phyloP scores from a whole-genome alignment of 2,797 vertebrate genomes.

The Ctenopoma multispine region DNA sequence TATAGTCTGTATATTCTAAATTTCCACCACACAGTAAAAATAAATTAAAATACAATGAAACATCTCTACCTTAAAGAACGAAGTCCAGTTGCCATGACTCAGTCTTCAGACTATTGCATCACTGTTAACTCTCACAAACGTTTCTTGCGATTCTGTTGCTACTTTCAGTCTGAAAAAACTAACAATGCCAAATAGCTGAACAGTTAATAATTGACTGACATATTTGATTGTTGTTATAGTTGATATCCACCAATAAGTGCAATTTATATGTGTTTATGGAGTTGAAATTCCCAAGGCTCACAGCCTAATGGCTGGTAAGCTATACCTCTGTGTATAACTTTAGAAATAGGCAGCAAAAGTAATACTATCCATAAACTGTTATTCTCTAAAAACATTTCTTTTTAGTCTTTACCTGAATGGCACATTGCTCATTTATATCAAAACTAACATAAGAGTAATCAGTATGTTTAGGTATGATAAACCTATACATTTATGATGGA shows the following conservation, averaged over 20 bases:
- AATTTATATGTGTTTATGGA: not conserved
- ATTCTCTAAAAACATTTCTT: not conserved
- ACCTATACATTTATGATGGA: slow-evolving; percentile 47
- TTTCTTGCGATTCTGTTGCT: too few relatives aligned
- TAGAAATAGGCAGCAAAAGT: not conserved
- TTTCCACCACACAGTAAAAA: too few relatives aligned
- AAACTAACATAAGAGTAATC: slow-evolving; percentile 24
- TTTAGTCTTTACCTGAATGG: not conserved
- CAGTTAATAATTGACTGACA: not conserved
- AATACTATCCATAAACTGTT: not conserved
- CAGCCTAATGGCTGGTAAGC: not conserved
- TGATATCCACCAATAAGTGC: too few relatives aligned
- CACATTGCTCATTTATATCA: not conserved
- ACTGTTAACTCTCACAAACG: too few relatives aligned
- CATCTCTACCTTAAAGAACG: too few relatives aligned
- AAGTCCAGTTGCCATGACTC: too few relatives aligned
- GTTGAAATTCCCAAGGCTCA: not conserved
- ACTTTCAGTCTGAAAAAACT: not conserved
- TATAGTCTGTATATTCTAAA: too few relatives aligned
- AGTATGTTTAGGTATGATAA: slow-evolving; percentile 30
- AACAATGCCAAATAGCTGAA: not conserved
- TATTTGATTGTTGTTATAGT: not conserved
- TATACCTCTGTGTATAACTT: not conserved
- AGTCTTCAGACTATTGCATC: too few relatives aligned
- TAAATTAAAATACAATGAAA: too few relatives aligned